A percentile compares a stretch with the other conserved stretches of the same genome.
These are phyloP conservation scores for Perognathus longimembris DNA, from an alignment of 2,113 vertebrate genomes.

Conservation along the genomic window DNA sequence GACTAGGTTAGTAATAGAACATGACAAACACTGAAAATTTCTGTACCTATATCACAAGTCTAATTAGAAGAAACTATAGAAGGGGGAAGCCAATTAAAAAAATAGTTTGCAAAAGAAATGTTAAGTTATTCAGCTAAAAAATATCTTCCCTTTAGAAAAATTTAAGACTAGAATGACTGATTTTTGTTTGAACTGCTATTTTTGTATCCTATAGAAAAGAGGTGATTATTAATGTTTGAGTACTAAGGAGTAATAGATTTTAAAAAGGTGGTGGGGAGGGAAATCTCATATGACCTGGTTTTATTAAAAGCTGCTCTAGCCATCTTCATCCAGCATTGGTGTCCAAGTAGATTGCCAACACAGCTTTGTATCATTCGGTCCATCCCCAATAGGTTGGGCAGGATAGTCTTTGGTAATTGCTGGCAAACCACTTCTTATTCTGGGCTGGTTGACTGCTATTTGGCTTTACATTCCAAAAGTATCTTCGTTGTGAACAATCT, in stretches of 20 bases:
- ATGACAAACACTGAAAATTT: slow-evolving; percentile 30
- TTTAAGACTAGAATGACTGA: slow-evolving; percentile 38
- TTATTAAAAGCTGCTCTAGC: slow-evolving; percentile 41
- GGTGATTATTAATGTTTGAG: slow-evolving; percentile 44
- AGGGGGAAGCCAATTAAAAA: slow-evolving; percentile 34
- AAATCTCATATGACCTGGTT: slow-evolving; percentile 46
- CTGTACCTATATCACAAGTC: background rate
- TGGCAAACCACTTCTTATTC: slow-evolving; percentile 30
- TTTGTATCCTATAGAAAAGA: background rate
- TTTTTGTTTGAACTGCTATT: background rate
- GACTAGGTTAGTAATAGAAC: background rate
- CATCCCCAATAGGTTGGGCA: slow-evolving; percentile 42
- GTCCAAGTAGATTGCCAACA: background rate
- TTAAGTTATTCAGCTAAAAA: slow-evolving; percentile 48
- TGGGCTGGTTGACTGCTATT: background rate
- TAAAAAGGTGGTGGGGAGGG: background rate
- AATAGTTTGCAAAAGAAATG: slow-evolving; percentile 31
- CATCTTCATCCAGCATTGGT: slow-evolving; percentile 35
- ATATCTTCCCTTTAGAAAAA: slow-evolving; percentile 57
- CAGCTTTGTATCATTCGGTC: slow-evolving; percentile 33
- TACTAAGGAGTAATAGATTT: slow-evolving; percentile 45
- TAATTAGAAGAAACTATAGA: slow-evolving; percentile 22
- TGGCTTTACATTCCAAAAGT: slow-evolving; percentile 68
- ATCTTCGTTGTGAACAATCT: slow-evolving; percentile 64
- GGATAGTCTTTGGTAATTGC: slow-evolving; percentile 36